Evolutionary conservation across 2,888 invertebrate species (phyloP).

Genomic region (Pterobdella sp.): DNA sequence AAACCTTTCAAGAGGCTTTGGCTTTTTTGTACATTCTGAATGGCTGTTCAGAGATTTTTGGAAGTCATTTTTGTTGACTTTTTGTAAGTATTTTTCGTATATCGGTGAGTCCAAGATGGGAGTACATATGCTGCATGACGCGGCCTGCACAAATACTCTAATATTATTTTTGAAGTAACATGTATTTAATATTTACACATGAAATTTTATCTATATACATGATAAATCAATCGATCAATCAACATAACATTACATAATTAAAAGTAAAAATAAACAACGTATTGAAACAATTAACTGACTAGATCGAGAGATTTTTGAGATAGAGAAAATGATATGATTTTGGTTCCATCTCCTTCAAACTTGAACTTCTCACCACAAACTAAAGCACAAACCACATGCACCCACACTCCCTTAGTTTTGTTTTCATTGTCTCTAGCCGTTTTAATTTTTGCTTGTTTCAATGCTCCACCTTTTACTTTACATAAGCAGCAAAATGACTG

Average conservation of each 20-base stretch:
- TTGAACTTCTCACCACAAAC: conserved; percentile 46
- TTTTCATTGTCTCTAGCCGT: background rate
- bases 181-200: too few species aligned
- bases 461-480: conserved; percentile 54
- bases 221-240: background rate
- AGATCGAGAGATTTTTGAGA: background rate
- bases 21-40: background rate
- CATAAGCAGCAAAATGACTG: conserved; percentile 56
- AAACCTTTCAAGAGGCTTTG: background rate
- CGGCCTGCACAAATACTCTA: too few species aligned
- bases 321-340: background rate
- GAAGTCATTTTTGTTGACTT: conserved; percentile 5
- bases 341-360: conserved; percentile 42
- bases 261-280: background rate
- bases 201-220: background rate
- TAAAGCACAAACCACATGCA: conserved; percentile 52
- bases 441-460: conserved; percentile 47
- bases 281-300: conserved; percentile 4
- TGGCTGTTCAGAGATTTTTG: background rate
- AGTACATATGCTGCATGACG: background rate
- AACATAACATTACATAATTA: background rate
- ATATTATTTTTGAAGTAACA: too few species aligned
- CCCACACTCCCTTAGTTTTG: conserved; percentile 43
- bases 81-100: background rate
- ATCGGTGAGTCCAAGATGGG: conserved; percentile 11